Conservation (phyloP, 2,113 vertebrate species). For the Turdus rufiventris region DNA sequence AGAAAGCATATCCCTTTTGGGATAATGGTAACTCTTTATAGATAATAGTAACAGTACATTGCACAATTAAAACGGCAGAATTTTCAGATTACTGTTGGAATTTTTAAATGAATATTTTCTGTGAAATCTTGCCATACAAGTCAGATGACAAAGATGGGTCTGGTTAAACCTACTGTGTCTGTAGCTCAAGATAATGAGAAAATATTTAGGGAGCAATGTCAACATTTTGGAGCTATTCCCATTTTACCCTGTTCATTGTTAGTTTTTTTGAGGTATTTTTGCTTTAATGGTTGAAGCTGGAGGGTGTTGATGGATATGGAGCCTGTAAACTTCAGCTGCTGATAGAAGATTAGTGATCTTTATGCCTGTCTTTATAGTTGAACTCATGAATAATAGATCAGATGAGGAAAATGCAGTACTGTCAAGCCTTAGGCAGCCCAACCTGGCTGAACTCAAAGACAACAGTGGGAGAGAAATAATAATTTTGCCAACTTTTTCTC, state of each 20-base stretch:
- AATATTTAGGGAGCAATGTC: not conserved
- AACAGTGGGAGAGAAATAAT: not conserved
- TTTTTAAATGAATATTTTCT: not conserved
- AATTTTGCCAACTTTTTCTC: not conserved
- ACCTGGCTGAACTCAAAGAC: not conserved
- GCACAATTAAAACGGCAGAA: not conserved
- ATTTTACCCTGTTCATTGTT: not conserved
- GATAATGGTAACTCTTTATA: not conserved
- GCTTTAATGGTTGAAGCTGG: not conserved
- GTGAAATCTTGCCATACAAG: not conserved
- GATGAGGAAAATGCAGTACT: not conserved
- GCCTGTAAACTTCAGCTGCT: not conserved
- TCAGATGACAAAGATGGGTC: not conserved
- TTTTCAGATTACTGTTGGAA: not conserved
- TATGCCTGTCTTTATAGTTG: not conserved
- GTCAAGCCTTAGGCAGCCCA: not conserved
- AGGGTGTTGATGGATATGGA: not conserved
- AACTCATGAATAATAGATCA: not conserved
- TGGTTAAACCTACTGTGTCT: not conserved
- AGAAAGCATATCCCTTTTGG: not conserved
- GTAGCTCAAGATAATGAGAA: not conserved
- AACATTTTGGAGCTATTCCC: not conserved
- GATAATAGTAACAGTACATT: not conserved
- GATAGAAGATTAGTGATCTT: not conserved
- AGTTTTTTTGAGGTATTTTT: not conserved